Evolutionary conservation across 2,797 vertebrate species (phyloP).

Genomic region (Helostoma temminkii): DNA sequence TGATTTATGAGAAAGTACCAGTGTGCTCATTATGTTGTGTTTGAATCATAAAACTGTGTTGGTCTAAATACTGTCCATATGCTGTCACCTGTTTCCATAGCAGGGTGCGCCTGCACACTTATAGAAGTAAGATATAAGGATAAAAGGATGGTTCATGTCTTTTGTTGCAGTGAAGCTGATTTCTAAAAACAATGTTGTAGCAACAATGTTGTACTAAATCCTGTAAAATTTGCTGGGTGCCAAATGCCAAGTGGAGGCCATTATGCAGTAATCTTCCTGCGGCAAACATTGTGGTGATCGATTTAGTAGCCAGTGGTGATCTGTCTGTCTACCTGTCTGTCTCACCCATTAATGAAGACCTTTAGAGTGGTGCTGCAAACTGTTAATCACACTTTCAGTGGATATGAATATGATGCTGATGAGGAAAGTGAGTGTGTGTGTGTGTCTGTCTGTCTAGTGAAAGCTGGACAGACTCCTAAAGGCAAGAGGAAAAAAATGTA

Average conservation of each 20-base stretch:
- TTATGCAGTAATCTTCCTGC: constrained; percentile 45
- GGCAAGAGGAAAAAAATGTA: constrained; percentile 25
- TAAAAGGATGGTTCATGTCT: not conserved
- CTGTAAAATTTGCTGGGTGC: constrained; percentile 32
- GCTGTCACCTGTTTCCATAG: too few relatives aligned
- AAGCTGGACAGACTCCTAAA: too few relatives aligned
- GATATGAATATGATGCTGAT: constrained; percentile 48
- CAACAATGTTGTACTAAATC: constrained; percentile 24
- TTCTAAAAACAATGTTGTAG: not conserved
- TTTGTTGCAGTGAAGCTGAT: not conserved
- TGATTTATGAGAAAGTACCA: not conserved
- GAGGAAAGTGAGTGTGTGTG: constrained; percentile 7
- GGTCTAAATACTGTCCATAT: too few relatives aligned
- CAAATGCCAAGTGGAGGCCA: constrained; percentile 54
- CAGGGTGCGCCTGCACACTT: not conserved
- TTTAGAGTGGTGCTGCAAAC: constrained; percentile 59
- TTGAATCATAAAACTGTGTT: not conserved
- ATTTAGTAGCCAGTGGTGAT: constrained; percentile 44
- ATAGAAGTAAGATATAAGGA: too few relatives aligned
- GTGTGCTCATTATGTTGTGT: not conserved
- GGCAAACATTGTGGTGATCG: constrained; percentile 40
- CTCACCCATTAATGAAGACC: constrained; percentile 68
- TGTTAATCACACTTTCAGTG: constrained; percentile 63
- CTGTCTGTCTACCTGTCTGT: constrained; percentile 57
- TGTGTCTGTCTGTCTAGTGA: constrained; percentile 20